phyloP scores from a whole-genome alignment of 2,888 invertebrate species.

The Cosmorhoe ocellata region DNA sequence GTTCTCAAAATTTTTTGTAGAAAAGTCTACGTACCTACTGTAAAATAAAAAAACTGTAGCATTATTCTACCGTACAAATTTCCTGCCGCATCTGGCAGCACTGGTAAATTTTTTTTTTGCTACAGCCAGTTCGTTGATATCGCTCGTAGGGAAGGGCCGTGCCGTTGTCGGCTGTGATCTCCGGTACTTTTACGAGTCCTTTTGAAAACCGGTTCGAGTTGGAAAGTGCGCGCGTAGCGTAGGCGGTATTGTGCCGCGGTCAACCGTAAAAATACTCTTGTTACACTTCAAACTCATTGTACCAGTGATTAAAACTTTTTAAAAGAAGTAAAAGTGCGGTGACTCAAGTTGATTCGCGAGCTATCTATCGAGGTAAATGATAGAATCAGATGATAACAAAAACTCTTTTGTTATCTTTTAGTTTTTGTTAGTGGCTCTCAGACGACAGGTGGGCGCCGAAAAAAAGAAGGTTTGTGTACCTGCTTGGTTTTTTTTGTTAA shows the following conservation, averaged over 20 bases:
- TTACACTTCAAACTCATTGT: slow-evolving; percentile 32
- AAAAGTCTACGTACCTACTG: no score
- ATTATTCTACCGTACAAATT: slow-evolving; percentile 20
- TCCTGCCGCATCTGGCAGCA: slow-evolving; percentile 48
- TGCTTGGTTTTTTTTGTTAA: slow-evolving; percentile 27
- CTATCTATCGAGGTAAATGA: slow-evolving; percentile 41
- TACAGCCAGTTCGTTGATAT: slow-evolving; percentile 52
- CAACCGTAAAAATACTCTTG: slow-evolving; percentile 63
- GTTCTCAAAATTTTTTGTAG: no score
- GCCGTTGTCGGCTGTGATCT: slow-evolving; percentile 38
- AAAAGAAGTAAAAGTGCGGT: slow-evolving; percentile 35
- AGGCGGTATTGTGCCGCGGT: slow-evolving; percentile 65
- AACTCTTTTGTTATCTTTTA: slow-evolving; percentile 41
- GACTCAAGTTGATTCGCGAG: slow-evolving; percentile 29
- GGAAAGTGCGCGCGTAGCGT: slow-evolving; percentile 76
- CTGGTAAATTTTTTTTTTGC: slow-evolving; percentile 49
- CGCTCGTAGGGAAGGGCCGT: slow-evolving; percentile 46
- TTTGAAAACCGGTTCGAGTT: slow-evolving; percentile 68
- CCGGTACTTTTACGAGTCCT: slow-evolving; percentile 70
- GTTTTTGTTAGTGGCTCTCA: slow-evolving; percentile 17
- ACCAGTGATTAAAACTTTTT: slow-evolving; percentile 40
- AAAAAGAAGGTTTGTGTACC: slow-evolving; percentile 28
- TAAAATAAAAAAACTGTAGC: no score
- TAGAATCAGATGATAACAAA: slow-evolving; percentile 38
- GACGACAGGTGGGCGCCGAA: slow-evolving; percentile 32